Percentiles rank a stretch among this genome's conserved stretches.
Conservation (phyloP, 2,888 invertebrate genomes). For the Macaria notata region DNA sequence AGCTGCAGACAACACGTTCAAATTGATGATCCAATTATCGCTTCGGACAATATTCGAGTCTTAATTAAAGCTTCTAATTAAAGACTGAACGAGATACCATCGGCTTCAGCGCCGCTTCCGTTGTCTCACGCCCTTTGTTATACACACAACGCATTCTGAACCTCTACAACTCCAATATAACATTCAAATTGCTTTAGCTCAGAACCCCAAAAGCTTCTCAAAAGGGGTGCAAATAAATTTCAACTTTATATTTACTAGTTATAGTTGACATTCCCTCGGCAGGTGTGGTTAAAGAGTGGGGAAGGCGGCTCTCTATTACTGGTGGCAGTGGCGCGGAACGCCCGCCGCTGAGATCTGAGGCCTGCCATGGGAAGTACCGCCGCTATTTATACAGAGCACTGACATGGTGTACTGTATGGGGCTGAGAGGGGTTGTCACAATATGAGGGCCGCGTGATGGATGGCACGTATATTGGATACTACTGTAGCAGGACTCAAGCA, state of each 20-base stretch:
- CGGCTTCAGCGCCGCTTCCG: constrained; percentile 53
- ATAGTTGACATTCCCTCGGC: constrained; percentile 23
- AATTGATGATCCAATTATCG: constrained; percentile 73
- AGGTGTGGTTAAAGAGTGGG: constrained; percentile 35
- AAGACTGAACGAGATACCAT: constrained; percentile 55
- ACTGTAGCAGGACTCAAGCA: too few species aligned
- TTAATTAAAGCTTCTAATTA: constrained; percentile 76
- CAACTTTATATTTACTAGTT: constrained; percentile 4
- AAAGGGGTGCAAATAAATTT: constrained; percentile 6
- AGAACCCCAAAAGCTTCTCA: constrained; percentile 14
- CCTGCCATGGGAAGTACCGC: constrained; percentile 47
- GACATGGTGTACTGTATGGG: too few species aligned
- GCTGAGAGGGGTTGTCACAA: constrained; percentile 17
- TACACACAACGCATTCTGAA: constrained; percentile 18
- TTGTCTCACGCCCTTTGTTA: constrained; percentile 58
- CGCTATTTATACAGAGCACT: constrained; percentile 53
- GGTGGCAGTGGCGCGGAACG: constrained; percentile 67
- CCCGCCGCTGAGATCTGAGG: constrained; percentile 77
- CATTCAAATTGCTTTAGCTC: constrained; percentile 27
- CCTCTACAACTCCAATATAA: constrained; percentile 19
- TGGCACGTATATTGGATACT: too few species aligned
- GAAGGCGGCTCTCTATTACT: constrained; percentile 69
- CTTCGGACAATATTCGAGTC: constrained; percentile 59
- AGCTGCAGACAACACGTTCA: constrained; percentile 16
- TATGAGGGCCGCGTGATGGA: background rate